These are phyloP conservation scores for Halcyon leucocephala DNA, from an alignment of 2,797 vertebrate genomes.

Conservation along the genomic window DNA sequence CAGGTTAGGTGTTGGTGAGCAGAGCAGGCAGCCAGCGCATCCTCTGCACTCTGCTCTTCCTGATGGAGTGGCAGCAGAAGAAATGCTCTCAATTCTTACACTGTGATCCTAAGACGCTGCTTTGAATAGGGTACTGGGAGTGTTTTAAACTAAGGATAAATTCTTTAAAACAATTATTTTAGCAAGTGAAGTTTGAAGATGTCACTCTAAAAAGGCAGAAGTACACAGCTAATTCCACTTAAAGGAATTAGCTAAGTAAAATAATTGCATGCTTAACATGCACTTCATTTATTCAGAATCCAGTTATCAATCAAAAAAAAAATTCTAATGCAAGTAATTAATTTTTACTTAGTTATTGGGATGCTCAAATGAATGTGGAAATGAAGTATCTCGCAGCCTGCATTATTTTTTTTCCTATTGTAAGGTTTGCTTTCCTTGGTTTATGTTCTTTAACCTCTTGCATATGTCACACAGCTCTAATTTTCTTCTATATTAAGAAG, in stretches of 20 bases:
- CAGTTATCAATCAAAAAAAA: neutral
- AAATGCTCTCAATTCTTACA: neutral
- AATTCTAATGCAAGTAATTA: neutral
- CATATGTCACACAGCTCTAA: neutral
- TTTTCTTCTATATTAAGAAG: neutral
- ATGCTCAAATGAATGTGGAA: neutral
- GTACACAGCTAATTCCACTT: neutral
- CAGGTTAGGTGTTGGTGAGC: neutral
- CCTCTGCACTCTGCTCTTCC: neutral
- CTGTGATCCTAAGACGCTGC: neutral
- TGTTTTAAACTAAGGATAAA: neutral
- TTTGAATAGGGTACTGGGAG: neutral
- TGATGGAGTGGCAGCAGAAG: neutral
- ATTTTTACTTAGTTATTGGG: neutral
- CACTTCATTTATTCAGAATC: neutral
- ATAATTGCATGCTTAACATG: neutral
- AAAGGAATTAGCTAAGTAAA: neutral
- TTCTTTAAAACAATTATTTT: neutral
- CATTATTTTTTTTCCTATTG: fast-evolving
- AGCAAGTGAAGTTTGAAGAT: neutral
- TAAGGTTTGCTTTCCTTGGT: neutral
- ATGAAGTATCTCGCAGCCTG: neutral
- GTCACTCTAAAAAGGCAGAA: neutral
- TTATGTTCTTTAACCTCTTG: neutral
- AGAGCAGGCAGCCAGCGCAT: neutral